Base-by-base conservation (phyloP, 2,888 invertebrate genomes). In the Suillia variegata region DNA sequence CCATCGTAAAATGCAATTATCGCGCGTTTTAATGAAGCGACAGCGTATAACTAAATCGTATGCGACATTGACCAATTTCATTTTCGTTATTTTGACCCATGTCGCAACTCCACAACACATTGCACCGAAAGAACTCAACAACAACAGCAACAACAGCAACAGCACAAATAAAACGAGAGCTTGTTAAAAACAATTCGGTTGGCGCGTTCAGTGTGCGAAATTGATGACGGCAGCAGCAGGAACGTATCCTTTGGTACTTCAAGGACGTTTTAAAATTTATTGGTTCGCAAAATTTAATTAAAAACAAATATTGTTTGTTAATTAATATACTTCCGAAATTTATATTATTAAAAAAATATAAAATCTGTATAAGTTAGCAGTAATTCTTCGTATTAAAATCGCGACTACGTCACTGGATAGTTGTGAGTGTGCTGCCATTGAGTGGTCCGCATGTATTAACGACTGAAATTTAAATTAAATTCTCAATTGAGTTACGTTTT, bases 391-490 rank as follows among this genome's bases (percentile, higher is more conserved):
- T n/a, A 10, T 8, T 38, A n/a, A n/a, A 38, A 38, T 13, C 6
- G 15, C 38, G n/a, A 10, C n/a, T n/a, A n/a, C n/a, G n/a, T n/a
- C n/a, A n/a, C n/a, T n/a, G n/a, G n/a, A n/a, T n/a, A n/a, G n/a
- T n/a, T n/a, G n/a, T n/a, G n/a, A n/a, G n/a, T n/a, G n/a, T n/a
- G n/a, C n/a, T n/a, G n/a, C n/a, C n/a, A n/a, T n/a, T n/a, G n/a
- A n/a, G n/a, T n/a, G n/a, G n/a, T n/a, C 3, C 38, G 38, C 38
- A n/a, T n/a, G 38, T 13, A 38, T 38, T 38, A n/a, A 13, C 38
- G n/a, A n/a, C 38, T n/a, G n/a, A 38, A 38, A 38, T 38, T 38
- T n/a, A 38, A 38, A 38, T 38, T 38, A 38, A 38, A 38, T 38
- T 38, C n/a, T 6, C 3, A 10, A 10, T 38, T 38, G 10, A 13